Conservation (phyloP, 2,888 invertebrate genomes). For the Brenthis hecate region DNA sequence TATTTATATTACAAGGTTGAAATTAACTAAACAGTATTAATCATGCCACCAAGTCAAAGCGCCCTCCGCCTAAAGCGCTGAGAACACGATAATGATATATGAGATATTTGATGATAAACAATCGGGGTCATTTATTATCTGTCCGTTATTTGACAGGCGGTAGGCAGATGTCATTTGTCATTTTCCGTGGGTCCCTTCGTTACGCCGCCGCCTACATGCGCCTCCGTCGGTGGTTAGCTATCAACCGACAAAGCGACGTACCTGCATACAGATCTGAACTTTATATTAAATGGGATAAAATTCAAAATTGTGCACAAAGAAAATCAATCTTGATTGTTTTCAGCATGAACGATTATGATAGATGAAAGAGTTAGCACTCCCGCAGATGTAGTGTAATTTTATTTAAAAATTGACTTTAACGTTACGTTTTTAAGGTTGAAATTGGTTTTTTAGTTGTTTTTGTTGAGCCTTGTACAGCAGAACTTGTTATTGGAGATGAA, state of each 20-base stretch:
- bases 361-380: conserved; percentile 83
- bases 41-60: conserved; percentile 70
- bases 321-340: conserved; percentile 82
- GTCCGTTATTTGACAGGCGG: conserved; percentile 86
- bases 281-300: conserved; percentile 46
- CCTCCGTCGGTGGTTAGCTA: conserved; percentile 78
- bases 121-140: conserved; percentile 86
- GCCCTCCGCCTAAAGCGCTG: conserved; percentile 65
- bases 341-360: conserved; percentile 83
- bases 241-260: conserved; percentile 65
- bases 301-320: conserved; percentile 48
- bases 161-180: conserved; percentile 87
- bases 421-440: conserved; percentile 52
- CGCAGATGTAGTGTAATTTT: conserved; percentile 61
- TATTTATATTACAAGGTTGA: conserved; percentile 73
- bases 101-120: conserved; percentile 84
- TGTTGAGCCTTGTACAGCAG: conserved; percentile 60
- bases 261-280: conserved; percentile 47
- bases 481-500: conserved; percentile 80
- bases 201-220: conserved; percentile 74
- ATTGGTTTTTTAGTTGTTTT: conserved; percentile 45
- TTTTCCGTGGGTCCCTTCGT: conserved; percentile 82
- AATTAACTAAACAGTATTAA: conserved; percentile 82
- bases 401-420: conserved; percentile 56
- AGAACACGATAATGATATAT: conserved; percentile 82